Evolutionary conservation across 2,797 vertebrate species (phyloP).

Genomic region (Sciaenops ocellatus): DNA sequence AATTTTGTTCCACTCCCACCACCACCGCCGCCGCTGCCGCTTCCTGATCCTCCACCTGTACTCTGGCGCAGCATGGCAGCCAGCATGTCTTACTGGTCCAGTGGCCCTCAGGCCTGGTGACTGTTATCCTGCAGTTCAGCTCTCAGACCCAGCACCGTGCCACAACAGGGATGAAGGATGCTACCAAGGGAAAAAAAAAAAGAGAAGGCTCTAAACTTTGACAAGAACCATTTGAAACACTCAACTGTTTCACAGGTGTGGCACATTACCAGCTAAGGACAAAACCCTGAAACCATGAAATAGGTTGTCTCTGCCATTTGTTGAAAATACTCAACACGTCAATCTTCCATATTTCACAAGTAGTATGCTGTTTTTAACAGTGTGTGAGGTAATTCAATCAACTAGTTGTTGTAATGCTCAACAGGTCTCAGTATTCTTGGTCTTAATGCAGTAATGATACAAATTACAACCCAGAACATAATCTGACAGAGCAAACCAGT

Average conservation of each 20-base stretch:
- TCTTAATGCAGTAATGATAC: conserved; percentile 8
- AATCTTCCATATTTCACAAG: neutral
- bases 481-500: neutral
- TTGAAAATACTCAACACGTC: neutral
- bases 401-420: neutral
- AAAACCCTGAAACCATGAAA: neutral
- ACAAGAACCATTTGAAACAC: neutral
- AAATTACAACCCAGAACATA: conserved; percentile 21
- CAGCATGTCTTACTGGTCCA: conserved; percentile 69
- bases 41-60: conserved; percentile 77
- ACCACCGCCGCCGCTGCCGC: conserved; percentile 60
- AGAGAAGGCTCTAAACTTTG: conserved; percentile 15
- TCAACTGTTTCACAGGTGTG: neutral
- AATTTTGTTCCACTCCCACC: conserved; percentile 84
- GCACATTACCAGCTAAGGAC: neutral
- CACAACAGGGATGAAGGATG: conserved; percentile 57
- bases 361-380: neutral
- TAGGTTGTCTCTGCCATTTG: neutral
- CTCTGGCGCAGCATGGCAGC: conserved; percentile 89
- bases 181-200: conserved; percentile 39
- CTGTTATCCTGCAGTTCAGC: conserved; percentile 32
- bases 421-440: neutral
- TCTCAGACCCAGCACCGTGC: conserved; percentile 61
- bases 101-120: conserved; percentile 60
- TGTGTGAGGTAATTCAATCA: neutral